A percentile compares a stretch with the other conserved stretches of the same genome.
phyloP scores from a whole-genome alignment of 2,888 invertebrate species.

The Eupithecia exiguata region DNA sequence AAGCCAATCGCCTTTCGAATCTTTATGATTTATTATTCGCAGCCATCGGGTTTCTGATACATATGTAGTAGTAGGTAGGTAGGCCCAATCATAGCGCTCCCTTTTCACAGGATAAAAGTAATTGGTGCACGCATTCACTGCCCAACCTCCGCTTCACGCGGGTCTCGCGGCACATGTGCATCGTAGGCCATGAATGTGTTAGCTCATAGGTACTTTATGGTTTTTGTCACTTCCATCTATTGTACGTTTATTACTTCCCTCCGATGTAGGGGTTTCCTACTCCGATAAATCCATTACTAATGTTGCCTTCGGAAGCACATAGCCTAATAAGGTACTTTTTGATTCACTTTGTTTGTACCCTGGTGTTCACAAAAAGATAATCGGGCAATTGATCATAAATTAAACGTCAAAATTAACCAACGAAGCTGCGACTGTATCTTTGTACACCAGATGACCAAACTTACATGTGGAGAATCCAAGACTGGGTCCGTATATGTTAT shows the following conservation, averaged over 20 bases:
- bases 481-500: no score
- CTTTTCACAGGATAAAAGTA: background rate
- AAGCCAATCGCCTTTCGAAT: conserved; percentile 65
- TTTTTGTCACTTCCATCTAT: background rate
- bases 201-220: background rate
- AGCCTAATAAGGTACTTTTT: background rate
- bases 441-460: no score
- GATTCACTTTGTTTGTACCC: no score
- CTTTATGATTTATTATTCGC: conserved; percentile 35
- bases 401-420: no score
- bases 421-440: no score
- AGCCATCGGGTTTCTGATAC: background rate
- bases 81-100: background rate
- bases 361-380: no score
- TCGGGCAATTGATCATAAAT: no score
- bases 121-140: no score
- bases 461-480: no score
- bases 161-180: no score
- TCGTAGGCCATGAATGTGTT: no score
- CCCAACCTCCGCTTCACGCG: no score
- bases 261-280: background rate
- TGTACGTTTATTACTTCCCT: background rate
- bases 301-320: background rate
- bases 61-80: background rate
- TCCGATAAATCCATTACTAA: background rate